Conservation (phyloP, 2,797 vertebrate species). For the Podarcis lilfordi region DNA sequence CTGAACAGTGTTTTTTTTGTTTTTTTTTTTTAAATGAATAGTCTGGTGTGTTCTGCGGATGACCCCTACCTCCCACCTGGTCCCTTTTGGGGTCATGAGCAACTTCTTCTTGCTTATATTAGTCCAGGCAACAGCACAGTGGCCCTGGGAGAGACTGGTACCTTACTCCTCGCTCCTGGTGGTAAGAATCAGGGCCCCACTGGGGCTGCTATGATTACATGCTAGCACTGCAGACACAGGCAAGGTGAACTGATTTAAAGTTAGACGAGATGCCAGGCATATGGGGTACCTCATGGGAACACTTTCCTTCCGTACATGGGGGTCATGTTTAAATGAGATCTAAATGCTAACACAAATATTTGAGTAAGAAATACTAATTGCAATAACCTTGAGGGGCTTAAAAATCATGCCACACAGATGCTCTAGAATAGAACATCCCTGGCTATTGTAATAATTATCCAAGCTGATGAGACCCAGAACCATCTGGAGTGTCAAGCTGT, state of each 20-base stretch:
- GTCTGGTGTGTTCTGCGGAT: no score
- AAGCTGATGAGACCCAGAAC: slow-evolving; percentile 40
- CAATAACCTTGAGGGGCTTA: not conserved
- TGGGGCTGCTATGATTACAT: not conserved
- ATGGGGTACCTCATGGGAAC: not conserved
- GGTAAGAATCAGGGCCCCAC: no score
- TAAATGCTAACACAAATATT: not conserved
- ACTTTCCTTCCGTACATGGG: not conserved
- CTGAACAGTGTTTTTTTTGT: no score
- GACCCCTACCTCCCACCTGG: no score
- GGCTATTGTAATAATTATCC: slow-evolving; percentile 26
- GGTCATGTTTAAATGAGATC: not conserved
- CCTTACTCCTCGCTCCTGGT: no score
- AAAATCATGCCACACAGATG: not conserved
- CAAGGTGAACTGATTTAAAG: not conserved
- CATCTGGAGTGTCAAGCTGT: slow-evolving; percentile 37
- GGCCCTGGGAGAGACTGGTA: no score
- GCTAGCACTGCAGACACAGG: not conserved
- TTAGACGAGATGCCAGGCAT: not conserved
- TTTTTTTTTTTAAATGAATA: no score
- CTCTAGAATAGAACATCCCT: slow-evolving; percentile 35
- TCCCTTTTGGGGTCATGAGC: no score
- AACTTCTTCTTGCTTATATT: no score
- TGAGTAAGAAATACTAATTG: not conserved
- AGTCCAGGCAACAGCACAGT: no score